Evolutionary conservation across 2,888 invertebrate genomes (phyloP), one percentile per base, ranked within the genome.

Genomic region (Melitaea athalia): DNA sequence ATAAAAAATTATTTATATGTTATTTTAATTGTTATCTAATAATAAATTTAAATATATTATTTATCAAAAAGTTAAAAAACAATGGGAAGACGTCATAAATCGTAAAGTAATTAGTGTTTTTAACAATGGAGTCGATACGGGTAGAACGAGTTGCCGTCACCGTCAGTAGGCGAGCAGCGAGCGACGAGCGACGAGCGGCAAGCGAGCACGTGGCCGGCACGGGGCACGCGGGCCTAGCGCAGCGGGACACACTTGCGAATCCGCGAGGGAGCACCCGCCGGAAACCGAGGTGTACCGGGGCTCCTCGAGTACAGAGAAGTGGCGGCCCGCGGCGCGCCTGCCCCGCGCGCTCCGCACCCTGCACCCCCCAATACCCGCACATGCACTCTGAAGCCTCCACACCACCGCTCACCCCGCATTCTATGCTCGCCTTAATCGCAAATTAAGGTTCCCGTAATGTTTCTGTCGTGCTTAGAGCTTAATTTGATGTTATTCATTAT

Each of bases 201-300:
- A 70, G 61, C 61, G 69, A 75, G 76, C 91, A 90, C 91, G 91
- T 90, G 91, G 88, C 85, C 85, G 89, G 87, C 89, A 87, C 89
- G 89, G 88, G 87, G 86, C 89, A 81, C 82, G 83, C 85, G 85
- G 81, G 81, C 81, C 82, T 81, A 80, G 78, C 75, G 74, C 76
- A 73, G 74, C 76, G 78, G 81, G 79, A 80, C 76, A 76, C 82
- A 86, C 85, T 88, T 86, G 86, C 84, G 86, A 86, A 88, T 83
- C 86, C 89, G 89, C 91, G 89, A 89, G 91, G 82, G 82, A 81
- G 90, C 88, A 81, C 86, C 86, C 85, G 87, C 91, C 92, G 91
- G 92, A 91, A 92, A 90, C 91, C 87, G 92, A 91, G 91, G 91
- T 91, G 89, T 89, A 88, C 89, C 90, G 89, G 91, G 86, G 89